These are phyloP conservation scores for Zophobas atratus DNA, from an alignment of 1,140 invertebrate species.

Conservation along the genomic window DNA sequence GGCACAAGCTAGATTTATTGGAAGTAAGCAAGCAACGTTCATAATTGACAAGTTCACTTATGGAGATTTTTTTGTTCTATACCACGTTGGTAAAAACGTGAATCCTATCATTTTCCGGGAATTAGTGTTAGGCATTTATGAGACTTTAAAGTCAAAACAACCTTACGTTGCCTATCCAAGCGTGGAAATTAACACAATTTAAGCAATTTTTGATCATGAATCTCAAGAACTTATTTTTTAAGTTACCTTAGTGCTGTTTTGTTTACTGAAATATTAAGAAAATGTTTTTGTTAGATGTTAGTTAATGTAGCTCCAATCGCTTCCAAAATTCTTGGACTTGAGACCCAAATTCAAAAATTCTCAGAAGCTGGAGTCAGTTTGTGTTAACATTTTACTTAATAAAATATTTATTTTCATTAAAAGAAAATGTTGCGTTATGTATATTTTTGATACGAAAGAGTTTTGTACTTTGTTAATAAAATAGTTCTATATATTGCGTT, in stretches of 20 bases:
- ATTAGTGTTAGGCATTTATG: constrained; percentile 62
- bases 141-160: constrained; percentile 30
- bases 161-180: constrained; percentile 14
- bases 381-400: constrained; percentile 16
- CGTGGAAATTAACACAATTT: constrained; percentile 28
- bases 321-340: constrained; percentile 28
- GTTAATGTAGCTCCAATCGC: not conserved
- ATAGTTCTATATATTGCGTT: not conserved
- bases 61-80: constrained; percentile 81
- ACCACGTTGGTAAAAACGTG: constrained; percentile 78
- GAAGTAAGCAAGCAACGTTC: constrained; percentile 68
- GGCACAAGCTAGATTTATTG: constrained; percentile 70
- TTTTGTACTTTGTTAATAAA: constrained; percentile 45
- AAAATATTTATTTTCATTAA: constrained; percentile 8
- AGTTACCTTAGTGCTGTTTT: constrained; percentile 1
- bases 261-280: constrained; percentile 10
- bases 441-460: constrained; percentile 16
- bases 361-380: constrained; percentile 1
- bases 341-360: constrained; percentile 23
- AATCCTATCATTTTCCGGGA: constrained; percentile 75
- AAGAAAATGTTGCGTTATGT: constrained; percentile 4
- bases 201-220: not conserved
- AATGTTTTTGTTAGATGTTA: not conserved
- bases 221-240: not conserved
- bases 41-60: constrained; percentile 73